Evolutionary conservation across 2,113 vertebrate genomes (phyloP), one percentile per base, ranked within the genome.

Genomic region (Casuarius casuarius): DNA sequence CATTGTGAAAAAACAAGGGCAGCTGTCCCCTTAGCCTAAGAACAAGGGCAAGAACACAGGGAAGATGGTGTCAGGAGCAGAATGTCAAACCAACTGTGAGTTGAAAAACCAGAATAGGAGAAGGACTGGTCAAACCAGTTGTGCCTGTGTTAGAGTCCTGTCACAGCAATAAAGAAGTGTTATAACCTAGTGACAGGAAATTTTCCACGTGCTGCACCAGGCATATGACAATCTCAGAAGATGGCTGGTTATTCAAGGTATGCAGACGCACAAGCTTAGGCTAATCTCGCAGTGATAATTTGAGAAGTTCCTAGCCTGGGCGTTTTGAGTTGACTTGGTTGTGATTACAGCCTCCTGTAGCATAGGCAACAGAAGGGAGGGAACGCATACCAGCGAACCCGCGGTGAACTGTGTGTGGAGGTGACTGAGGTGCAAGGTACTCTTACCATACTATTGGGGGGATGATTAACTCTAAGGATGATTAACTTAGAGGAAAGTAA

Each of bases 321-420:
- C 0, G 0, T 42, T 68, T 62, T 62, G 31, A 35, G 7, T 46
- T 59, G 48, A 10, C 5, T 38, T 18, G 10, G 29, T 40, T 17
- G 51, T 6, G 44, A 38, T 83, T 19, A 7, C 11, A 1, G 58
- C 66, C 12, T 52, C 12, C 46, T 26, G 35, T n/a, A 56, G 16
- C 42, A 4, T 4, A 3, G 62, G 75, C 38, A 52, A 59, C 28
- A 22, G 40, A 23, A 67, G 18, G 54, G 42, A 59, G 18, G 54
- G 42, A 59, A 33, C 9, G 8, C 5, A 2, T 1, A 1, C 0
- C 8, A 11, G 12, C 2, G 25, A 63, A n/a, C 4, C 22, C 5
- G 29, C 21, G 51, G 15, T 42, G 23, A 5, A 9, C 6, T 4
- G 23, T 12, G 6, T 16, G 0, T 3, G 12, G 46, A 29, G 40